These are phyloP conservation scores for Drosophila imparisetae DNA, from an alignment of 2,888 invertebrate genomes.

Conservation along the genomic window DNA sequence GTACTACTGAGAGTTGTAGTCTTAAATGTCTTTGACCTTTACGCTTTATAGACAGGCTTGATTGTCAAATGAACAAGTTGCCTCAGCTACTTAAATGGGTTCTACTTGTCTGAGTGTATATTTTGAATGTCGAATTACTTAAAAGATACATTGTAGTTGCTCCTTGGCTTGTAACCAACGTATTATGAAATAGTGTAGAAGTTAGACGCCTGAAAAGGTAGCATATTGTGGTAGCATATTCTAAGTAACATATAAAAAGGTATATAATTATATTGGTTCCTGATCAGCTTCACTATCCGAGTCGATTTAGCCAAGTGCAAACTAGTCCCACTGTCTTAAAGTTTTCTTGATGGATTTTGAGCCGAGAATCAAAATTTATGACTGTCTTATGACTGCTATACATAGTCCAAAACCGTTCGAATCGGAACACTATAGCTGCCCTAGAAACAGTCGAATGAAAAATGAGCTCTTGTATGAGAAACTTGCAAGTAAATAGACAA, in stretches of 20 bases:
- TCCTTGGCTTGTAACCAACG: background rate
- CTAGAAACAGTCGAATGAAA: background rate
- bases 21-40: slow-evolving; percentile 75
- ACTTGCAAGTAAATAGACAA: too few species aligned
- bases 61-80: background rate
- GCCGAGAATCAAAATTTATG: accelerated
- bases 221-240: background rate
- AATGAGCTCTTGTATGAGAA: background rate
- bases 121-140: background rate
- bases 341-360: too few species aligned
- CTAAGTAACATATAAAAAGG: too few species aligned
- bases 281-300: too few species aligned
- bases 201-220: background rate
- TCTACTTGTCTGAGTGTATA: background rate
- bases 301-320: too few species aligned
- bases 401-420: too few species aligned
- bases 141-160: background rate
- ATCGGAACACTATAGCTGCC: background rate
- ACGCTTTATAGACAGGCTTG: slow-evolving; percentile 29
- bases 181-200: background rate
- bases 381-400: too few species aligned
- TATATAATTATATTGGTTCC: too few species aligned
- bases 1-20: slow-evolving; percentile 41
- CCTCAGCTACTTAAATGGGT: background rate
- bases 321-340: too few species aligned